Evolutionary conservation across 2,888 invertebrate species (phyloP).

Genomic region (Andrena camellia): DNA sequence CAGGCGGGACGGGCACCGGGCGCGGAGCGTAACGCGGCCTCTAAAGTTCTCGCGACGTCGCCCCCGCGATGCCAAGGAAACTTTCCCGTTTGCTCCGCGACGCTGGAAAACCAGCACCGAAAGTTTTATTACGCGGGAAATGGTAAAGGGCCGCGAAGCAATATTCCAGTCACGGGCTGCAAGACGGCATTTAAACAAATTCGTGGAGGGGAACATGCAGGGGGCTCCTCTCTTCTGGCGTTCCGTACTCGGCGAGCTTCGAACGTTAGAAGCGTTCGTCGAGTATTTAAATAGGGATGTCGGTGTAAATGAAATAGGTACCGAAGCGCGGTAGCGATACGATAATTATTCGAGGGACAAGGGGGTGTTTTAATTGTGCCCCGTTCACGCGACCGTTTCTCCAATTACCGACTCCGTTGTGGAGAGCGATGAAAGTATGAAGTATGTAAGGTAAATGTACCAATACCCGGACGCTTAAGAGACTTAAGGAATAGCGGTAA

Average conservation of each 20-base stretch:
- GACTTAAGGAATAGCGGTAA: too few relatives aligned
- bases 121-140: constrained; percentile 51
- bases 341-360: not conserved
- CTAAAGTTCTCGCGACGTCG: constrained; percentile 40
- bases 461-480: too few relatives aligned
- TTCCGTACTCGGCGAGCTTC: not conserved
- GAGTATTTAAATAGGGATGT: not conserved
- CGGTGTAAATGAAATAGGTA: not conserved
- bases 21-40: constrained; percentile 10
- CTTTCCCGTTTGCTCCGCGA: constrained; percentile 30
- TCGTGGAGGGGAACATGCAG: not conserved
- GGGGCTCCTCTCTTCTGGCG: not conserved
- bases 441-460: too few relatives aligned
- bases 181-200: constrained; percentile 41
- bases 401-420: too few relatives aligned
- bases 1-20: not conserved
- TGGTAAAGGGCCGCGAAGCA: constrained; percentile 1
- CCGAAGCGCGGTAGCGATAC: not conserved
- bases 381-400: too few relatives aligned
- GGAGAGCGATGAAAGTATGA: too few relatives aligned
- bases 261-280: not conserved
- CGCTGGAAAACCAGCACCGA: constrained; percentile 15
- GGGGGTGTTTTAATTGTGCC: too few relatives aligned
- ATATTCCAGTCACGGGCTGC: not conserved
- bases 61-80: constrained; percentile 27